Evolutionary conservation across 1,140 invertebrate species (phyloP).

Genomic region (Asobara japonica): DNA sequence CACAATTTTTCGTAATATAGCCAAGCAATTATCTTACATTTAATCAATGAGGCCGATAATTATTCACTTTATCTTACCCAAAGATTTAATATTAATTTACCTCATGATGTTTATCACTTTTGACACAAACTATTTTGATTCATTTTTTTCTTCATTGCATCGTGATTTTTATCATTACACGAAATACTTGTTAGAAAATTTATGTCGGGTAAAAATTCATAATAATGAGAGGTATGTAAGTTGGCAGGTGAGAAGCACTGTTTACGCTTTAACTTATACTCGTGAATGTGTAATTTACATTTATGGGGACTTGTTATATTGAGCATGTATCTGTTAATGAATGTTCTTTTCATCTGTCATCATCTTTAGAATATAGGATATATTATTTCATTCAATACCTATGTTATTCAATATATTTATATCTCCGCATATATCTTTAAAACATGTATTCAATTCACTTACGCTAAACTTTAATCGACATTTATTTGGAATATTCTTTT

Average conservation of each 20-base stretch:
- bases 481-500: not conserved
- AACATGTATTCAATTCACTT: not conserved
- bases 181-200: not conserved
- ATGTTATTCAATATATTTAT: not conserved
- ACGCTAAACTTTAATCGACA: not conserved
- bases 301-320: too few species aligned
- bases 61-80: not conserved
- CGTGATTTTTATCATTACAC: too few species aligned
- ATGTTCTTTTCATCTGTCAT: not conserved
- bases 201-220: not conserved
- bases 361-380: not conserved
- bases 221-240: not conserved
- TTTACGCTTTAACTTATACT: not conserved
- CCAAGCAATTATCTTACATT: not conserved
- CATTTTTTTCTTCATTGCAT: not conserved
- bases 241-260: not conserved
- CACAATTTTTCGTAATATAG: not conserved
- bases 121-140: not conserved
- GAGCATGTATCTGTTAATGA: slow-evolving; percentile 2
- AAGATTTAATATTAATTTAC: not conserved
- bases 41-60: not conserved
- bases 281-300: too few species aligned
- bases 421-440: not conserved
- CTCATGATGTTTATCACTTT: not conserved
- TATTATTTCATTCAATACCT: not conserved